Base-by-base conservation (phyloP, 92 coral and sea anemone species). In the Virgularia gustaviana region DNA sequence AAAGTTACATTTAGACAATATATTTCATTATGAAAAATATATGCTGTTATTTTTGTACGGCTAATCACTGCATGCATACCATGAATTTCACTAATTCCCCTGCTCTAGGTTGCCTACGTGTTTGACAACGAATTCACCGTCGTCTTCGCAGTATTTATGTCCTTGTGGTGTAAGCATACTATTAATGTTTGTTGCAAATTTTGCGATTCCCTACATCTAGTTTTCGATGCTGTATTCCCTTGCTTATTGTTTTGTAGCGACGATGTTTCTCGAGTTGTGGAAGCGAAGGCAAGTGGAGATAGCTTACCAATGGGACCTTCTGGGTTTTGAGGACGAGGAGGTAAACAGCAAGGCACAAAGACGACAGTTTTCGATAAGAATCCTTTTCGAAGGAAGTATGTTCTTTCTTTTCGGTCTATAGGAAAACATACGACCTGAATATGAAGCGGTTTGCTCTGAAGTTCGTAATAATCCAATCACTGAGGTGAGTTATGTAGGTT, bases 81-180 rank as follows among this genome's bases (percentile, higher is more conserved):
- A 15, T 20, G 2, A 22, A 19, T 23, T 28, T 36, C 22, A 29
- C 38, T 2, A 24, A 3, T 59, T 3, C 2, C 51, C 33, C 18
- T 2, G 10, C 34, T 29, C 10, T 63, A 91, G 97, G 91, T 88
- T 30, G 90, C 97, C 12, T 91, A 91, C 47, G 96, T 91, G 31
- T 91, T 91, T 84, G 97, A 91, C 82, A 91, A 91, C 56, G 96
- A 91, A 66, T 91, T 91, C 74, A 91, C 97, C 11, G 96, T 88
- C 36, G 77, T 91, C 68, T 91, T 91, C 73, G 97, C 97, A 25
- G 82, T 91, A 66, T 91, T 91, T 70, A 91, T 91, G 97, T 91
- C 97, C 2, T 41, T 91, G 28, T 91, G 97, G 97, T 90, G 97
- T 91, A 64, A 82, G 94, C 70, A 43, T 51, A 10, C 4, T 18